Evolutionary conservation across 2,113 vertebrate genomes (phyloP).

Genomic region (Eretmochelys imbricata): DNA sequence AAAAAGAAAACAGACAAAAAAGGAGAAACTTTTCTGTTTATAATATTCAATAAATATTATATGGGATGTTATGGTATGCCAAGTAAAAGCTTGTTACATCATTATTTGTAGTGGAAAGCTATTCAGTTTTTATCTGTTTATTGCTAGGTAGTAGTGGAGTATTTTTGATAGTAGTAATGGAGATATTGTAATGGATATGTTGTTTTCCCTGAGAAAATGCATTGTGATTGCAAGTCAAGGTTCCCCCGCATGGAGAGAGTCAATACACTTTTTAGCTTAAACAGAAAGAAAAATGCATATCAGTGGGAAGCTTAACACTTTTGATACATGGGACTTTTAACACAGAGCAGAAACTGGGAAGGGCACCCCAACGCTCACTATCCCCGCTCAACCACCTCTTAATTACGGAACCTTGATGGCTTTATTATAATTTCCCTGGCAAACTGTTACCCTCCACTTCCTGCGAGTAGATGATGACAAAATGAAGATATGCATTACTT

Average conservation of each 20-base stretch:
- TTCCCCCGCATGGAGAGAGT: background rate
- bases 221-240: background rate
- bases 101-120: background rate
- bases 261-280: background rate
- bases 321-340: background rate
- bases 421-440: background rate
- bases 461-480: background rate
- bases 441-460: background rate
- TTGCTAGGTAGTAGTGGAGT: background rate
- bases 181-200: background rate
- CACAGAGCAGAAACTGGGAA: background rate
- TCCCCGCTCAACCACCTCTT: background rate
- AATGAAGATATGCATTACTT: background rate
- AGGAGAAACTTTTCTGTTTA: conserved; percentile 69
- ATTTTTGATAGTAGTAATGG: fast-evolving
- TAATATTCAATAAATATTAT: conserved; percentile 58
- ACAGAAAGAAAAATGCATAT: background rate
- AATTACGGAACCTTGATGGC: background rate
- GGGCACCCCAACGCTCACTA: background rate
- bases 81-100: conserved; percentile 2
- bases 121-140: background rate
- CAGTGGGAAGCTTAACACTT: background rate
- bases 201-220: background rate
- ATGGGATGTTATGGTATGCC: conserved; percentile 53
- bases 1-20: conserved; percentile 9